A percentile compares a stretch with the other conserved stretches of the same genome.
Conservation (phyloP, 2,888 invertebrate genomes). For the Nomada ruficornis region DNA sequence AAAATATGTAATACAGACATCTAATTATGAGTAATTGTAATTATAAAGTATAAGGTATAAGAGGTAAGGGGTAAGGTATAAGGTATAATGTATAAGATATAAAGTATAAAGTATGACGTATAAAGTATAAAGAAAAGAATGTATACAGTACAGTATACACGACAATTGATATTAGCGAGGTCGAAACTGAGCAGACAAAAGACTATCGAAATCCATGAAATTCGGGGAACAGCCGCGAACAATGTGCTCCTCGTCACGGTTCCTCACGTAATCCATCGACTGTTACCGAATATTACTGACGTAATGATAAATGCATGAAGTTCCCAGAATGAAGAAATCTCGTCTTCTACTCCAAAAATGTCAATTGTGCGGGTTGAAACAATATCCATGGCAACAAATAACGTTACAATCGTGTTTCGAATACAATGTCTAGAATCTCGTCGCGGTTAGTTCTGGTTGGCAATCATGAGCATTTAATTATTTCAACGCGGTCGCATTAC, state of each 20-base stretch:
- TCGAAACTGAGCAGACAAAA: background rate
- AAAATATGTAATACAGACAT: no score
- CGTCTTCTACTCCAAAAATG: background rate
- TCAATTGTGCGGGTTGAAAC: background rate
- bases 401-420: background rate
- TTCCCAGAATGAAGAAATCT: background rate
- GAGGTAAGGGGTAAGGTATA: no score
- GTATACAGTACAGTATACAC: no score
- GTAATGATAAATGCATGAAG: background rate
- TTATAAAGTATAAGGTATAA: no score
- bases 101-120: no score
- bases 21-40: no score
- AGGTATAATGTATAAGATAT: no score
- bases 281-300: slow-evolving; percentile 7
- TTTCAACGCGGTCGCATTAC: no score
- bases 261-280: slow-evolving; percentile 17
- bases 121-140: no score
- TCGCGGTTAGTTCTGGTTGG: no score
- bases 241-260: background rate
- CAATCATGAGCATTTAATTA: no score
- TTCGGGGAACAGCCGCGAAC: slow-evolving; percentile 9
- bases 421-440: no score
- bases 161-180: background rate
- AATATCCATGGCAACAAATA: background rate
- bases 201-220: slow-evolving; percentile 5